phyloP scores from a whole-genome alignment of 2,113 vertebrate genomes.

The Mustelus asterias region DNA sequence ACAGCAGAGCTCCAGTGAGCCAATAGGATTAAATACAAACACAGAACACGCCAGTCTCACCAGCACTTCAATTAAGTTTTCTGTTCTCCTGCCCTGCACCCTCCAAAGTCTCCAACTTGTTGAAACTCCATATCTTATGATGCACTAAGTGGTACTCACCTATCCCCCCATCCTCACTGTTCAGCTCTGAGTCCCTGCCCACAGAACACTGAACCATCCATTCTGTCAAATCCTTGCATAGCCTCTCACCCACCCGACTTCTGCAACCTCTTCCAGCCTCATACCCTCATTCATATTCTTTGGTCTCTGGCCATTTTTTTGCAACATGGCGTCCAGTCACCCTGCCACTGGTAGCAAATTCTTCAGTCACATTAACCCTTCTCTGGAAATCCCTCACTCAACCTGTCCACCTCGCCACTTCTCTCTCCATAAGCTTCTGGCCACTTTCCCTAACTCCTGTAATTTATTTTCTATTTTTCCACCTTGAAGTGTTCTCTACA shows the following conservation, averaged over 20 bases:
- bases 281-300: neutral
- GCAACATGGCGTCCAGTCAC: neutral
- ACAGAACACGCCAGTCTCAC: neutral
- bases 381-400: neutral
- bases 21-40: too few species aligned
- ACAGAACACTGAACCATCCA: neutral
- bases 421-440: neutral
- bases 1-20: too few species aligned
- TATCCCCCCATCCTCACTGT: neutral
- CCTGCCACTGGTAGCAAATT: neutral
- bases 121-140: neutral
- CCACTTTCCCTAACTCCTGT: neutral
- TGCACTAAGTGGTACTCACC: neutral
- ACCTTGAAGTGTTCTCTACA: constrained; percentile 14
- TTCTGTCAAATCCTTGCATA: neutral
- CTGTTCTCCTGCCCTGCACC: neutral
- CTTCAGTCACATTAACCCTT: neutral
- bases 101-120: neutral
- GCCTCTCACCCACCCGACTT: too few species aligned
- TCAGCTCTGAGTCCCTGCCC: neutral
- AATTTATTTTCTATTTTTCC: neutral
- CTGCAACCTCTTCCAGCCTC: neutral
- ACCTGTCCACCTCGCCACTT: neutral
- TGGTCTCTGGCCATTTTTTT: neutral
- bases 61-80: neutral